A percentile compares a stretch with the other conserved stretches of the same genome.
phyloP scores from a whole-genome alignment of 2,797 vertebrate species.

The Gastrophryne carolinensis region DNA sequence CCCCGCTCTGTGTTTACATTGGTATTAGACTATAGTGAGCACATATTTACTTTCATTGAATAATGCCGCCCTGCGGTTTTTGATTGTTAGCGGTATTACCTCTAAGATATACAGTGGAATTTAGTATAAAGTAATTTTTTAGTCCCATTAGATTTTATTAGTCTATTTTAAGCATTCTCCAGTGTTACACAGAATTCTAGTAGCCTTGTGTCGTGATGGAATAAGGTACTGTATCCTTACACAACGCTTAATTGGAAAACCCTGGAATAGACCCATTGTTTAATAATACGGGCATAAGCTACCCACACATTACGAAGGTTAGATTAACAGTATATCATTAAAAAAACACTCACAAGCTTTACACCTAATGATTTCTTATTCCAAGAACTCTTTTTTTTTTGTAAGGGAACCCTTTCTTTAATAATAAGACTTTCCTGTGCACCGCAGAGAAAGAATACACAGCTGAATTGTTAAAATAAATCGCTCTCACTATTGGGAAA shows the following conservation, averaged over 20 bases:
- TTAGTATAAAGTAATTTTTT: too few relatives aligned
- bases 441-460: not conserved
- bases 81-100: too few relatives aligned
- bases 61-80: too few relatives aligned
- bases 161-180: not conserved
- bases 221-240: not conserved
- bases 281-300: not conserved
- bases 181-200: not conserved
- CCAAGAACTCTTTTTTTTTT: constrained; percentile 10
- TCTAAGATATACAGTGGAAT: too few relatives aligned
- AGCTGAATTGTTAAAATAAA: constrained; percentile 17
- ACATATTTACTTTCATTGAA: too few relatives aligned
- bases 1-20: too few relatives aligned
- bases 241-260: not conserved
- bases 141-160: too few relatives aligned
- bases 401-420: constrained; percentile 7
- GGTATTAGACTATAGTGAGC: too few relatives aligned
- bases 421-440: not conserved
- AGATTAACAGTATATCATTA: constrained; percentile 4
- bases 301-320: not conserved
- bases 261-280: not conserved
- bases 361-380: constrained; percentile 16
- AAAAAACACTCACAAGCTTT: constrained; percentile 6
- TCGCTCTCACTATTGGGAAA: constrained; percentile 5
- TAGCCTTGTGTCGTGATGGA: not conserved